phyloP scores from a whole-genome alignment of 1,140 invertebrate species.

The Chironomus striatipennis region DNA sequence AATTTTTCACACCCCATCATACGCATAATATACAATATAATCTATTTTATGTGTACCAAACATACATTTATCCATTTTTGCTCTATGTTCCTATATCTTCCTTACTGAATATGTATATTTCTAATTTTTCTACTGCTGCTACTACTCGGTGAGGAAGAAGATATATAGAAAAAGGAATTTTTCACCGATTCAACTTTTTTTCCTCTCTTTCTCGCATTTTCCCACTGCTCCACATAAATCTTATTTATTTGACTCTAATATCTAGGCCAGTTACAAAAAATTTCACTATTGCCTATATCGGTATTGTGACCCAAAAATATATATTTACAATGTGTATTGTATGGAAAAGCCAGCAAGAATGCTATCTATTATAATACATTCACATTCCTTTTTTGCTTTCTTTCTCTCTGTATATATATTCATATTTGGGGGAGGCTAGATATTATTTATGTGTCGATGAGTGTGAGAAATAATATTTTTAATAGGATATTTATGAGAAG shows the following conservation, averaged over 20 bases:
- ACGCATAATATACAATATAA: constrained; percentile 15
- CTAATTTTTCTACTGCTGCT: too few species aligned
- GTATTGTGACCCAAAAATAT: constrained; percentile 7
- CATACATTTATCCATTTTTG: not conserved
- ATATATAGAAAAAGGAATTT: not conserved
- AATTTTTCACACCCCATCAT: constrained; percentile 22
- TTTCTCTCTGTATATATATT: too few species aligned
- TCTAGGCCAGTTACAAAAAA: not conserved
- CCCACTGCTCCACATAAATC: constrained; percentile 10
- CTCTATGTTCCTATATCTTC: not conserved
- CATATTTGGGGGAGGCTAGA: too few species aligned
- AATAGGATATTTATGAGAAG: too few species aligned
- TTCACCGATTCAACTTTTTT: not conserved
- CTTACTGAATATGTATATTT: not conserved
- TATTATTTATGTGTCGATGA: too few species aligned
- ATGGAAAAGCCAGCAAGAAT: too few species aligned
- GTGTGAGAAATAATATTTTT: too few species aligned
- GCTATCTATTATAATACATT: too few species aligned
- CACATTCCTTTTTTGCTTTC: too few species aligned
- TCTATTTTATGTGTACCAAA: constrained; percentile 20
- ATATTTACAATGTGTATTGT: not conserved
- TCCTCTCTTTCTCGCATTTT: not conserved
- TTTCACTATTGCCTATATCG: not conserved
- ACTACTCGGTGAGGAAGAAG: not conserved
- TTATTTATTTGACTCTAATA: constrained; percentile 20